Evolutionary conservation across 2,113 vertebrate genomes (phyloP).

Genomic region (Suricata suricatta): DNA sequence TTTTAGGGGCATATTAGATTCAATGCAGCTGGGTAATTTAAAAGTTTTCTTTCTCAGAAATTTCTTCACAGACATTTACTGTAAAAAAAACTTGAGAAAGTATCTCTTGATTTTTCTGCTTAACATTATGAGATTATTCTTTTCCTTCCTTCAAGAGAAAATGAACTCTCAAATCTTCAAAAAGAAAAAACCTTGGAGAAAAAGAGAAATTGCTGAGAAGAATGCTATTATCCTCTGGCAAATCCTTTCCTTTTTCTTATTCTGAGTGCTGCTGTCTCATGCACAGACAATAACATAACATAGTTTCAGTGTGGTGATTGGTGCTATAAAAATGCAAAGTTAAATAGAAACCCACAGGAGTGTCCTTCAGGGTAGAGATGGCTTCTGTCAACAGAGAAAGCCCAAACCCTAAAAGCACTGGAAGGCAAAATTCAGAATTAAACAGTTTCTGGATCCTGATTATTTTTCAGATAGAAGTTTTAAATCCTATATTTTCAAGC

Average conservation of each 20-base stretch:
- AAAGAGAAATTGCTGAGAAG: constrained; percentile 37
- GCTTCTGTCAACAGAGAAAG: background rate
- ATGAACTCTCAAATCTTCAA: constrained; percentile 11
- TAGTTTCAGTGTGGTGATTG: background rate
- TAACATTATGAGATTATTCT: background rate
- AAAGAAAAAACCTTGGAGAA: constrained; percentile 32
- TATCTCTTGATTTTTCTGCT: background rate
- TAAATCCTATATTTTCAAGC: background rate
- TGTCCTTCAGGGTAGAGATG: background rate
- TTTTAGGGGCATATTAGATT: constrained; percentile 3
- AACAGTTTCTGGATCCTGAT: background rate
- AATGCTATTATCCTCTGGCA: constrained; percentile 37
- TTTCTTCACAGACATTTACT: background rate
- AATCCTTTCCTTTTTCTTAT: constrained; percentile 14
- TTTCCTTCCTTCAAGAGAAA: constrained; percentile 42
- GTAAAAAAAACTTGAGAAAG: background rate
- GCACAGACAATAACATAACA: background rate
- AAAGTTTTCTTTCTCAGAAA: background rate
- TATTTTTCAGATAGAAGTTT: background rate
- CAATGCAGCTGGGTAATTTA: background rate
- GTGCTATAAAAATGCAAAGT: background rate
- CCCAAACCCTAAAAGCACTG: background rate
- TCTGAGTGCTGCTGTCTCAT: background rate
- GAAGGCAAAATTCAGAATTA: background rate
- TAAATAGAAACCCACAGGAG: background rate